Evolutionary conservation across 2,113 vertebrate genomes (phyloP).

Genomic region (Thamnaconus septentrionalis): DNA sequence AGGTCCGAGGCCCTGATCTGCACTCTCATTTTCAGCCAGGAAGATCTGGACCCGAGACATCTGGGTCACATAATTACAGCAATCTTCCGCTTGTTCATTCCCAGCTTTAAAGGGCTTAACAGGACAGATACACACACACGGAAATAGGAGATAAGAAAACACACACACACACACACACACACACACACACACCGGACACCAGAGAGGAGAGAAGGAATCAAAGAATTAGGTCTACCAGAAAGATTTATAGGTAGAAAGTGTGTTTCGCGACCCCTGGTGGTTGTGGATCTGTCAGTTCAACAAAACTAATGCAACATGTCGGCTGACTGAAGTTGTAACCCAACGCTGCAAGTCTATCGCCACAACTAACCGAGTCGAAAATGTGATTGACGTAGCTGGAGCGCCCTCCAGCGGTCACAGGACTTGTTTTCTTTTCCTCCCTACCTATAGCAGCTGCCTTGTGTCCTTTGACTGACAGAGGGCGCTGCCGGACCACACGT

Average conservation of each 20-base stretch:
- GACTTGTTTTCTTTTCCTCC: not conserved
- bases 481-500: not conserved
- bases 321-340: no score
- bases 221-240: slow-evolving; percentile 12
- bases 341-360: no score
- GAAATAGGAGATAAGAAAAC: not conserved
- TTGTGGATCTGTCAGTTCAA: no score
- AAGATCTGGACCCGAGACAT: slow-evolving; percentile 65
- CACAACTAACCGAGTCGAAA: no score
- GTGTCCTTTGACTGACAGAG: not conserved
- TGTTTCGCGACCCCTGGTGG: no score
- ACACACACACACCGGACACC: not conserved
- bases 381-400: not conserved
- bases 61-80: slow-evolving; percentile 73
- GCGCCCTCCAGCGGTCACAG: slow-evolving; percentile 29
- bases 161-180: slow-evolving; percentile 13
- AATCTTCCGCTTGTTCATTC: slow-evolving; percentile 76
- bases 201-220: slow-evolving; percentile 6
- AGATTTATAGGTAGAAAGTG: not conserved
- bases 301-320: no score
- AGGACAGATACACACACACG: slow-evolving; percentile 20
- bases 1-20: slow-evolving; percentile 42
- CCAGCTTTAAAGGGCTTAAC: slow-evolving; percentile 68
- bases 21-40: slow-evolving; percentile 74
- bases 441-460: not conserved